Evolutionary conservation across 2,113 vertebrate genomes (phyloP).

Genomic region (Oncorhynchus nerka): DNA sequence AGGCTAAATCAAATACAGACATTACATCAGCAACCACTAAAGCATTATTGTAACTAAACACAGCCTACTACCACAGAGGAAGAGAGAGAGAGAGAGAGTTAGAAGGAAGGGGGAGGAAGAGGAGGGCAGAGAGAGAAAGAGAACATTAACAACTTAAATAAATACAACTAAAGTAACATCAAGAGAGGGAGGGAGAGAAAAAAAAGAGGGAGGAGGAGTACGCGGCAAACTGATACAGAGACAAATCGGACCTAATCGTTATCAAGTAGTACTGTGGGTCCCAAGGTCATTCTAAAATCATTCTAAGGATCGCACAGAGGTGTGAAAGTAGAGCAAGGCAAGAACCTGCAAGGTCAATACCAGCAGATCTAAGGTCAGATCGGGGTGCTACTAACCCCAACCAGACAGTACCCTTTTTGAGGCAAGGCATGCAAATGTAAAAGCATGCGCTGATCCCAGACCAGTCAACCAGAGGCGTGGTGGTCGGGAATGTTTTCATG

Average conservation of each 20-base stretch:
- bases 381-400: neutral
- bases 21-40: conserved; percentile 15
- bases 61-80: neutral
- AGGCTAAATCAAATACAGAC: conserved; percentile 55
- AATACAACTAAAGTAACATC: conserved; percentile 40
- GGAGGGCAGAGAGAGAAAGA: conserved; percentile 14
- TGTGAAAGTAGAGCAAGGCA: conserved; percentile 4
- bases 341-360: too few relatives aligned
- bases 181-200: neutral
- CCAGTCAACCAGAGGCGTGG: conserved; percentile 10
- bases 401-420: neutral
- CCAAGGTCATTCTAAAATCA: too few relatives aligned
- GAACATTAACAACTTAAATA: conserved; percentile 44
- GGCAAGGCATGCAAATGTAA: conserved; percentile 55
- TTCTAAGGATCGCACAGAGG: too few relatives aligned
- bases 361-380: conserved; percentile 11
- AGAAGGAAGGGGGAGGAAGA: neutral
- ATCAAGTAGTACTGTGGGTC: too few relatives aligned
- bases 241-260: conserved; percentile 19
- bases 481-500: conserved; percentile 10
- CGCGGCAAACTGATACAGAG: conserved; percentile 13
- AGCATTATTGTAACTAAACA: conserved; percentile 23
- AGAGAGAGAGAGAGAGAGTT: conserved; percentile 9
- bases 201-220: conserved; percentile 38
- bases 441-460: conserved; percentile 42